phyloP scores from a whole-genome alignment of 2,797 vertebrate genomes.

The Taeniopygia guttata region DNA sequence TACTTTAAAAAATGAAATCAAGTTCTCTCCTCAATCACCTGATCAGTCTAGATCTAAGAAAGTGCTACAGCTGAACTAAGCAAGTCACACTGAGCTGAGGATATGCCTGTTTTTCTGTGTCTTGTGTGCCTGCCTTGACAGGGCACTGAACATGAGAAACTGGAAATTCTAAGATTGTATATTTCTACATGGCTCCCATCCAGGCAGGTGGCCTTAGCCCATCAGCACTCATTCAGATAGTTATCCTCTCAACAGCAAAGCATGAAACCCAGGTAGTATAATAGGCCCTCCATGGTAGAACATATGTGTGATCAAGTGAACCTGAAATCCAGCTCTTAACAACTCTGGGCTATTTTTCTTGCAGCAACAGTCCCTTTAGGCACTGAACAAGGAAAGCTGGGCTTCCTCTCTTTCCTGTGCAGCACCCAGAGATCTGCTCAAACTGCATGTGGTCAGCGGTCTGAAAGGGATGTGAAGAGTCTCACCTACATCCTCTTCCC shows the following conservation, averaged over 20 bases:
- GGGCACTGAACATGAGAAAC: background rate
- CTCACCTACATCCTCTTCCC: background rate
- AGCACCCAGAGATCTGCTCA: background rate
- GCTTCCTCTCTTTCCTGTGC: background rate
- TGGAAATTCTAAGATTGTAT: background rate
- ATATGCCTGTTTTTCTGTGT: background rate
- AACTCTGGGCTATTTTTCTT: background rate
- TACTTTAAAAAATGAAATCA: background rate
- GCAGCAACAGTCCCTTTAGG: background rate
- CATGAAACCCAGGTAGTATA: background rate
- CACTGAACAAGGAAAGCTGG: background rate
- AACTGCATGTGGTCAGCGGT: fast-evolving
- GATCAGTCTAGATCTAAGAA: background rate
- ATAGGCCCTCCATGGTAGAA: too few species aligned
- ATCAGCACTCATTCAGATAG: background rate
- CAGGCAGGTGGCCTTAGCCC: background rate
- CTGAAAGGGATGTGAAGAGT: background rate
- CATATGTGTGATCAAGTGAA: background rate
- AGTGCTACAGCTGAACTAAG: background rate
- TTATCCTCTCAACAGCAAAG: background rate
- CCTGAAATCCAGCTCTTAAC: background rate
- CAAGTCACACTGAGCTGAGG: background rate
- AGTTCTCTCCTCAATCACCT: background rate
- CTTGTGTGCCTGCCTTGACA: background rate
- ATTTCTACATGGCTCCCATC: background rate